These are phyloP conservation scores for Aspidiotus rigidus DNA, from an alignment of 2,888 invertebrate species.

Conservation along the genomic window DNA sequence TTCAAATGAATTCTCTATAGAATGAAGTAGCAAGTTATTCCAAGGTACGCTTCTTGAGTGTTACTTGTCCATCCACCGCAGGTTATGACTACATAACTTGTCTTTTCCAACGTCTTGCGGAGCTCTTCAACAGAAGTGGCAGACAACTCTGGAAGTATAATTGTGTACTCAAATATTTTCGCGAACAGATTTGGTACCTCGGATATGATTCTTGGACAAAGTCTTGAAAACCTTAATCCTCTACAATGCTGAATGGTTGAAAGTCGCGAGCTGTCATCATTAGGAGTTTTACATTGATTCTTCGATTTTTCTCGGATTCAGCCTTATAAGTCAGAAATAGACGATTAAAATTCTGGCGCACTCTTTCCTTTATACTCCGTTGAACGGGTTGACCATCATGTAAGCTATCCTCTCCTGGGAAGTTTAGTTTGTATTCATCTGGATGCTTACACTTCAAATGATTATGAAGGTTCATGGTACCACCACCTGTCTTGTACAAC, in stretches of 20 bases:
- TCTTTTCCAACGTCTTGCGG: background rate
- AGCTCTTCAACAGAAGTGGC: background rate
- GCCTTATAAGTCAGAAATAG: background rate
- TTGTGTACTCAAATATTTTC: conserved; percentile 36
- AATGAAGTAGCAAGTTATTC: conserved; percentile 23
- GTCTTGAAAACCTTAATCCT: conserved; percentile 40
- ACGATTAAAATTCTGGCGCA: background rate
- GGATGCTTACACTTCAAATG: background rate
- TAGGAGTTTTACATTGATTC: background rate
- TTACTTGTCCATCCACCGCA: conserved; percentile 14
- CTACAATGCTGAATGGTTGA: conserved; percentile 41
- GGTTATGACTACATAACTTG: background rate
- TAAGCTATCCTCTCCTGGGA: background rate
- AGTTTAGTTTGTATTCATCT: background rate
- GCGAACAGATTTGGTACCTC: conserved; percentile 39
- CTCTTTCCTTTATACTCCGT: background rate
- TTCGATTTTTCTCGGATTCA: background rate
- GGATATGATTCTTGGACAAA: conserved; percentile 39
- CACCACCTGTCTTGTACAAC: background rate
- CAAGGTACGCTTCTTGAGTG: conserved; percentile 8
- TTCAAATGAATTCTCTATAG: background rate
- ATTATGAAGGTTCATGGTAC: background rate
- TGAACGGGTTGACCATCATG: too few species aligned
- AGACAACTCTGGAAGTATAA: background rate
- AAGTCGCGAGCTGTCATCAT: conserved; percentile 36